Evolutionary conservation across 2,113 vertebrate genomes (phyloP).

Genomic region (human): GRCh38 chr3:100320001-100320500

Average conservation of each 20-base stretch:
- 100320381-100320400: conserved; percentile 1
- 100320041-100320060: neutral
- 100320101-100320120: rapidly evolving
- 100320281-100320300: neutral
- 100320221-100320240: neutral
- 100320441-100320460: neutral
- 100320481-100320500: neutral
- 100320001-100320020: neutral
- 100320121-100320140: neutral
- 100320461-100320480: neutral
- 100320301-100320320: conserved; percentile 17
- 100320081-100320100: neutral
- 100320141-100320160: neutral
- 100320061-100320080: neutral
- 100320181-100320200: neutral
- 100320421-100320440: conserved; percentile 30
- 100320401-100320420: neutral
- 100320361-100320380: neutral
- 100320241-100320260: neutral
- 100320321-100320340: neutral
- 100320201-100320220: neutral
- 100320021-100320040: neutral
- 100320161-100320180: neutral
- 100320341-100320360: conserved; percentile 37
- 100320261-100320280: conserved; percentile 19